Conservation (phyloP, 2,888 invertebrate species). For the Amaurobius ferox region DNA sequence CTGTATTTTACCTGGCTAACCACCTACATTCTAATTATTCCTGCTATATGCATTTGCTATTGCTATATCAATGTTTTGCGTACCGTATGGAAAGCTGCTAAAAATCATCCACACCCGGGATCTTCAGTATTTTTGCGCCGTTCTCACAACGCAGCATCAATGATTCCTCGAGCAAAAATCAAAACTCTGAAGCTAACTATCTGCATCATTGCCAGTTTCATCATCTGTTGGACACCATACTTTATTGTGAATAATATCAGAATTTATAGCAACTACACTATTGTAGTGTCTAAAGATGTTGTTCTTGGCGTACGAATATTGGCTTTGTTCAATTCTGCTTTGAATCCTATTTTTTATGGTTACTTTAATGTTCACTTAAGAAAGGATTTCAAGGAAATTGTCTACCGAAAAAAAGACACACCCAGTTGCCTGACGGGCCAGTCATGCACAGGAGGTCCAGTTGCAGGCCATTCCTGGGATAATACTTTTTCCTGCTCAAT, state of each 20-base stretch:
- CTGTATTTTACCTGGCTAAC: conserved; percentile 78
- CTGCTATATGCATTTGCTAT: conserved; percentile 78
- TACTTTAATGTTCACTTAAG: conserved; percentile 77
- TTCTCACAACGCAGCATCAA: conserved; percentile 73
- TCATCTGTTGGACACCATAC: conserved; percentile 79
- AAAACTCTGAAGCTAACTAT: conserved; percentile 79
- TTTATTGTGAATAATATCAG: conserved; percentile 78
- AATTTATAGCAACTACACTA: conserved; percentile 78
- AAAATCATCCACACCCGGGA: conserved; percentile 30
- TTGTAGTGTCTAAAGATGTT: conserved; percentile 76
- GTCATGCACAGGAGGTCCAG: conserved; percentile 14
- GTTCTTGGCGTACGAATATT: conserved; percentile 77
- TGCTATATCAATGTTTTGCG: conserved; percentile 78
- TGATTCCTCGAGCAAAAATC: conserved; percentile 78
- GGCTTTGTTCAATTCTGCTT: conserved; percentile 76
- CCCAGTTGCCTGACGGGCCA: conserved; percentile 37
- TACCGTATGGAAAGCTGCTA: conserved; percentile 77
- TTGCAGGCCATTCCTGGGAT: conserved; percentile 41
- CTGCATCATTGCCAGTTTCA: conserved; percentile 78
- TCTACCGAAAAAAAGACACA: conserved; percentile 56
- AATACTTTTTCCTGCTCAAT: conserved; percentile 33
- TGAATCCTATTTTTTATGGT: conserved; percentile 79
- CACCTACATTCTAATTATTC: conserved; percentile 78
- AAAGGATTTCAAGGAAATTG: conserved; percentile 73
- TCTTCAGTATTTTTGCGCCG: conserved; percentile 46